Conservation (phyloP, 2,888 invertebrate species). For the Drosophila infuscata region DNA sequence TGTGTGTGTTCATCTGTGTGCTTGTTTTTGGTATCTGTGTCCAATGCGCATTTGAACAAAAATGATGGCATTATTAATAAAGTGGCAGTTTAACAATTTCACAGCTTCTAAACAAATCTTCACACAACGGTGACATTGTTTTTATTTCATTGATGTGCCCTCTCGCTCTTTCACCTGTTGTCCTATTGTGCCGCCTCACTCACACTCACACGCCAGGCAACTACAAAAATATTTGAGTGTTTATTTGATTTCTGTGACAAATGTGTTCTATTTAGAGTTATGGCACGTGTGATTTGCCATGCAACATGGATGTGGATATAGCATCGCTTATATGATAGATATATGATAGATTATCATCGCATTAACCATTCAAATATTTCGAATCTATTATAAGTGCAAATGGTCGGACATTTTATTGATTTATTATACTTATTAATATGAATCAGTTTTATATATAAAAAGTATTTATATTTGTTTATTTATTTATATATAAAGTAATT, state of each 20-base stretch:
- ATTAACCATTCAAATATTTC: slow-evolving; percentile 1
- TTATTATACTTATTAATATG: neutral
- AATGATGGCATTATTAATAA: slow-evolving; percentile 79
- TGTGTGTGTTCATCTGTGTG: slow-evolving; percentile 1
- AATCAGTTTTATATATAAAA: neutral
- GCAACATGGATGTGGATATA: slow-evolving; percentile 13
- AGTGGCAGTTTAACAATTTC: slow-evolving; percentile 82
- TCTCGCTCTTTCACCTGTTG: slow-evolving; percentile 1
- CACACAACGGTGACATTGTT: slow-evolving; percentile 38
- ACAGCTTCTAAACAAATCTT: slow-evolving; percentile 79
- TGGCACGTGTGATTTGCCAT: slow-evolving; percentile 69
- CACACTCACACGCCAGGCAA: slow-evolving; percentile 3
- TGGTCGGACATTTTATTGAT: too few relatives aligned
- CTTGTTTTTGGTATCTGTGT: slow-evolving; percentile 10
- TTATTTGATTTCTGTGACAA: slow-evolving; percentile 72
- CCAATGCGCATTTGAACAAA: slow-evolving; percentile 36
- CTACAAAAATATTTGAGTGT: slow-evolving; percentile 57
- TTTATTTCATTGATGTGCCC: neutral
- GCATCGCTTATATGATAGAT: slow-evolving; percentile 58
- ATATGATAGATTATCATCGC: slow-evolving; percentile 57
- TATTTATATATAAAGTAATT: neutral
- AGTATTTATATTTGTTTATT: neutral
- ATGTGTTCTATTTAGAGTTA: slow-evolving; percentile 79
- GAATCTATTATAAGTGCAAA: neutral
- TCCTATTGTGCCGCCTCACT: neutral